Evolutionary conservation across 1,140 invertebrate species (phyloP).

Genomic region (Aphaenogaster ashmeadi): DNA sequence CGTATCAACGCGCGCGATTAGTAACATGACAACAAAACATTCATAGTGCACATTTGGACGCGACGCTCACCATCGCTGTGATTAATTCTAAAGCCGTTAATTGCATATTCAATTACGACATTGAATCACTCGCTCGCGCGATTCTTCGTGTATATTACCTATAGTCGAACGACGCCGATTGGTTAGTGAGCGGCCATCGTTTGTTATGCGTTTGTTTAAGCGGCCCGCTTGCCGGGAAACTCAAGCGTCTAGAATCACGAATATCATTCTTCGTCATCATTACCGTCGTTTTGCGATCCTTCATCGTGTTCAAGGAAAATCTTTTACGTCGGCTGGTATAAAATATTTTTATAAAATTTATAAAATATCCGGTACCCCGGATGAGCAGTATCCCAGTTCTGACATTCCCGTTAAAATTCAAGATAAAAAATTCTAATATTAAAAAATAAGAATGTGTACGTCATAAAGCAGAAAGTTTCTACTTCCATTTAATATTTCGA

Average conservation of each 20-base stretch:
- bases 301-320: constrained; percentile 14
- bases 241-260: constrained; percentile 86
- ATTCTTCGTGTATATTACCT: constrained; percentile 82
- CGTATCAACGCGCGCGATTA: constrained; percentile 67
- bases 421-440: constrained; percentile 1
- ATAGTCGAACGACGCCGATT: constrained; percentile 86
- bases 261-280: constrained; percentile 74
- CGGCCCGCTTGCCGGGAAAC: constrained; percentile 85
- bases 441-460: neutral
- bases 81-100: constrained; percentile 56
- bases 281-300: constrained; percentile 26
- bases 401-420: neutral
- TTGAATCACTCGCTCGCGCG: constrained; percentile 27
- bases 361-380: neutral
- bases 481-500: constrained; percentile 8
- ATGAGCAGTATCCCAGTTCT: neutral
- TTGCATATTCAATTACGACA: constrained; percentile 45
- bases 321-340: neutral
- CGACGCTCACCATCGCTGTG: constrained; percentile 40
- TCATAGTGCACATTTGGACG: constrained; percentile 62
- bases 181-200: constrained; percentile 85
- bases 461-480: neutral
- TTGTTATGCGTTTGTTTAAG: constrained; percentile 86
- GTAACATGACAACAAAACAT: constrained; percentile 74
- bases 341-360: constrained; percentile 11